phyloP scores from a whole-genome alignment of 92 coral and sea anemone species.

The Virgularia gustaviana region DNA sequence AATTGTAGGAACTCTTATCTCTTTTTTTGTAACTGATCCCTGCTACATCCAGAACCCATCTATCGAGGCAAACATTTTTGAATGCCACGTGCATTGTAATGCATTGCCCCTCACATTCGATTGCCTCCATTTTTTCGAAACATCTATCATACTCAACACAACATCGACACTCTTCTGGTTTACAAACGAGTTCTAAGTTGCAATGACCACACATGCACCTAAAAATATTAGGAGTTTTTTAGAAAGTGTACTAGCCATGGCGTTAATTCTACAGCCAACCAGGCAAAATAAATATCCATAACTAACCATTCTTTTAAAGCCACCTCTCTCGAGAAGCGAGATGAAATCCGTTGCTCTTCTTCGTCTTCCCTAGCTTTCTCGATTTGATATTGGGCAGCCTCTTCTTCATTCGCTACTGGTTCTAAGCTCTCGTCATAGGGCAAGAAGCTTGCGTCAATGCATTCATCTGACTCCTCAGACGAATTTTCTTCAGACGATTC shows the following conservation, averaged over 20 bases:
- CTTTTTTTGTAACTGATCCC: slow-evolving; percentile 46
- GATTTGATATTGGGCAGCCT: slow-evolving; percentile 30
- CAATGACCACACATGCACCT: slow-evolving; percentile 47
- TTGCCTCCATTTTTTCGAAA: slow-evolving; percentile 45
- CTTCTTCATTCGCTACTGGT: slow-evolving; percentile 31
- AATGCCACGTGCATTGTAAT: slow-evolving; percentile 58
- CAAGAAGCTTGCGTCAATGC: no score
- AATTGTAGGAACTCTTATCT: slow-evolving; percentile 42
- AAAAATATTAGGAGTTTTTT: background rate
- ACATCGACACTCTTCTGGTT: slow-evolving; percentile 49
- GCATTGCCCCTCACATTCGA: slow-evolving; percentile 34
- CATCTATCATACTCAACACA: slow-evolving; percentile 47
- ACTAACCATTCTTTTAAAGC: slow-evolving; percentile 30
- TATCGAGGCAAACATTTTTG: slow-evolving; percentile 44
- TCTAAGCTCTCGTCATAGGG: slow-evolving; percentile 42
- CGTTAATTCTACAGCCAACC: slow-evolving; percentile 5
- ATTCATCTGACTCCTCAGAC: no score
- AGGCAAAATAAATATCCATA: background rate
- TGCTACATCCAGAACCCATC: slow-evolving; percentile 61
- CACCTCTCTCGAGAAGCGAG: slow-evolving; percentile 26
- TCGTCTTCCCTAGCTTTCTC: slow-evolving; percentile 29
- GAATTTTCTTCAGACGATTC: no score
- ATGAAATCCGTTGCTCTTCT: slow-evolving; percentile 11
- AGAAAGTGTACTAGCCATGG: background rate
- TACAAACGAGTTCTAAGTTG: slow-evolving; percentile 22